phyloP scores from a whole-genome alignment of 2,113 vertebrate species.

The Drymodes brunneopygia region DNA sequence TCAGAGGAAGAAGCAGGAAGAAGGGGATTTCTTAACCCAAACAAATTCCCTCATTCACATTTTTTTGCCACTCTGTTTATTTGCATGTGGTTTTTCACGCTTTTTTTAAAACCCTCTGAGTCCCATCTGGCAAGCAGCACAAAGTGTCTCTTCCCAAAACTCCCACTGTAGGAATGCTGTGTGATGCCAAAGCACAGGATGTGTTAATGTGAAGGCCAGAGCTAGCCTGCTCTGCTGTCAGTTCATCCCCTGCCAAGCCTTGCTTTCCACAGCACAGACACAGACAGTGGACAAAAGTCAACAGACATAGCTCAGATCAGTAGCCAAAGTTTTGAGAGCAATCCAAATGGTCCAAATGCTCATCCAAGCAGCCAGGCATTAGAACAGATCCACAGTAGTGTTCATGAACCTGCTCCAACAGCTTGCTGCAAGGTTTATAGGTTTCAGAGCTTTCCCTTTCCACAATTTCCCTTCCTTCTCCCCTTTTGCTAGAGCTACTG shows the following conservation, averaged over 20 bases:
- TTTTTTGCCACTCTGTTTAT: neutral
- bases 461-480: neutral
- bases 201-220: neutral
- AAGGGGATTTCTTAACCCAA: neutral
- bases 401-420: neutral
- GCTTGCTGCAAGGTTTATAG: rapidly evolving
- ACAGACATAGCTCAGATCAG: neutral
- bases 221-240: neutral
- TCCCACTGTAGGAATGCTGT: neutral
- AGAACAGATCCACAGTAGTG: neutral
- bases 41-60: neutral
- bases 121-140: neutral
- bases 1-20: neutral
- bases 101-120: neutral
- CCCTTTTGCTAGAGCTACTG: neutral
- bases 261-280: neutral
- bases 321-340: neutral
- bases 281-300: neutral
- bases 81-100: neutral
- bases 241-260: neutral
- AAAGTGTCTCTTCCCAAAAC: neutral
- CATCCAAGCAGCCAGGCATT: neutral
- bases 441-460: rapidly evolving
- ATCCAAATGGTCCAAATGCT: neutral
- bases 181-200: neutral